Percentiles rank a stretch among this genome's conserved stretches.
These are phyloP conservation scores for Limnothrissa miodon DNA, from an alignment of 2,113 vertebrate species.

Conservation along the genomic window DNA sequence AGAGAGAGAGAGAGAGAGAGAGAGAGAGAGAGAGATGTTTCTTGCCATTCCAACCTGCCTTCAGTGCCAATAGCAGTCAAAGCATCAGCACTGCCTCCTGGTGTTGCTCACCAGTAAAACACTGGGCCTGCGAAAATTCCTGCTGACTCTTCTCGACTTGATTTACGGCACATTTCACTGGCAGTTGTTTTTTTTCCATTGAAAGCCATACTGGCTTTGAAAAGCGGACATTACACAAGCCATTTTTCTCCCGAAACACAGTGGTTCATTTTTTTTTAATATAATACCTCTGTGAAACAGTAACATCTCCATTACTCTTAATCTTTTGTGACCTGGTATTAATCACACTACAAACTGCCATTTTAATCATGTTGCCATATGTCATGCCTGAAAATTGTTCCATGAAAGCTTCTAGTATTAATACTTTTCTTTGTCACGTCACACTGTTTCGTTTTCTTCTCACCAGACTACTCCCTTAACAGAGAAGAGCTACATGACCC, in stretches of 20 bases:
- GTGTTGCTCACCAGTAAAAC: background rate
- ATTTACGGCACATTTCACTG: background rate
- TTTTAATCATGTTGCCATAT: background rate
- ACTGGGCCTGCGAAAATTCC: background rate
- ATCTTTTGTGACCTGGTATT: background rate
- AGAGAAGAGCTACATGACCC: background rate
- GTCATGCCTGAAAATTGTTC: background rate
- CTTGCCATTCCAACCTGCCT: conserved; percentile 28
- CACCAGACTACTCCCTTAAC: background rate
- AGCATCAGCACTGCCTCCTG: conserved; percentile 4
- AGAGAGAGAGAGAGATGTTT: background rate
- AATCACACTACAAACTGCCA: background rate
- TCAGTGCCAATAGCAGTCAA: conserved; percentile 23
- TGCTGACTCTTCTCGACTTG: too few species aligned
- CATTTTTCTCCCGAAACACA: background rate
- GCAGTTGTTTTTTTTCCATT: background rate
- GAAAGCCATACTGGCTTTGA: background rate
- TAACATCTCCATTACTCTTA: background rate
- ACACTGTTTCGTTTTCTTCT: background rate
- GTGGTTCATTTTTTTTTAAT: background rate
- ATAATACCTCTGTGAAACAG: background rate
- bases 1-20: conserved; percentile 31
- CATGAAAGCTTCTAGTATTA: background rate
- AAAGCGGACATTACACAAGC: background rate
- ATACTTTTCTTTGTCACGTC: background rate